Evolutionary conservation across 2,888 invertebrate species (phyloP).

Genomic region (Coleophora flavipennella): DNA sequence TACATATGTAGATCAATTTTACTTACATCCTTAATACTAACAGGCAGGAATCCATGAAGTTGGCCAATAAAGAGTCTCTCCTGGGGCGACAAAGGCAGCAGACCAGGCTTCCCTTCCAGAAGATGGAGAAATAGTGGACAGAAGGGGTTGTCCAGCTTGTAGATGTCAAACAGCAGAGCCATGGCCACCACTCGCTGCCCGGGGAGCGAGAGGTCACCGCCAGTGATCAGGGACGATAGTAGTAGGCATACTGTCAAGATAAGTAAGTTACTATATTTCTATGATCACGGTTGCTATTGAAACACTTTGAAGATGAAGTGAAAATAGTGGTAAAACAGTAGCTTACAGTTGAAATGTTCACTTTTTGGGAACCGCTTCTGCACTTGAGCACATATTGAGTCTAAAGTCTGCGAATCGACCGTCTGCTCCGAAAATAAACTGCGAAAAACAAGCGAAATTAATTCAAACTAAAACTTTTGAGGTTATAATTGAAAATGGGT

Average conservation of each 20-base stretch:
- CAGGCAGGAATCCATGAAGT: constrained; percentile 77
- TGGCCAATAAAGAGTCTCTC: constrained; percentile 84
- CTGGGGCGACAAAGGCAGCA: constrained; percentile 51
- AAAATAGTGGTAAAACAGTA: constrained; percentile 7
- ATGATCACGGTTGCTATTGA: not conserved
- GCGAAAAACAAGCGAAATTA: constrained; percentile 25
- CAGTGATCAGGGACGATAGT: constrained; percentile 55
- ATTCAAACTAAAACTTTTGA: constrained; percentile 4
- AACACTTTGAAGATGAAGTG: not conserved
- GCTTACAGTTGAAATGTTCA: constrained; percentile 83
- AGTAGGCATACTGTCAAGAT: constrained; percentile 51
- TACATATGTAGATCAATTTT: not conserved
- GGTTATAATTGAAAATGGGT: constrained; percentile 17
- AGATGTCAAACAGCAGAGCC: constrained; percentile 54
- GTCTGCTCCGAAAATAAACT: constrained; percentile 83
- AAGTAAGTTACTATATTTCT: not conserved
- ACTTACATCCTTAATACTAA: constrained; percentile 80
- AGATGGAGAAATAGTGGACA: constrained; percentile 52
- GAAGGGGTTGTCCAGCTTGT: constrained; percentile 61
- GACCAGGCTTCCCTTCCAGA: constrained; percentile 53
- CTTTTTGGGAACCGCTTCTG: constrained; percentile 84
- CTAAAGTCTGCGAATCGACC: constrained; percentile 82
- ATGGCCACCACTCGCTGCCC: constrained; percentile 61
- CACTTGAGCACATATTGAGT: constrained; percentile 81
- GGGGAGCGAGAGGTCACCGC: constrained; percentile 58